Evolutionary conservation across 2,113 vertebrate species (phyloP), one percentile per base, ranked within the genome.

Genomic region (Mesoclemmys tuberculata): DNA sequence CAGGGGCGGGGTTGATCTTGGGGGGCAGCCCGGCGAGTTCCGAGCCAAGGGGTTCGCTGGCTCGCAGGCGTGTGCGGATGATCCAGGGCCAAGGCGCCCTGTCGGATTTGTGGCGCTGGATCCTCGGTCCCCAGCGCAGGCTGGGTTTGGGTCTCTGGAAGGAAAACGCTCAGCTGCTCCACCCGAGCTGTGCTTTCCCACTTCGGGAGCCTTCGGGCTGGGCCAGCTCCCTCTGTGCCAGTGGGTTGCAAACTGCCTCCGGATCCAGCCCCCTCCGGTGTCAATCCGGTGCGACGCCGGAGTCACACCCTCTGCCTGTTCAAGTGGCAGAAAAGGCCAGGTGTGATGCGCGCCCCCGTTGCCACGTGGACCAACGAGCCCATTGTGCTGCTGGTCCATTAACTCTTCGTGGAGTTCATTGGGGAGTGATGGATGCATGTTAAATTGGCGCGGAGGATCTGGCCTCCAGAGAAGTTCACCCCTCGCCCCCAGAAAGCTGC

Each of bases 1-100:
- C 82, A 95, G 93, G 95, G 96, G 8, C 61, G 92, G 84, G 68
- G 22, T 61, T 31, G 58, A 55, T 7, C 21, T 5, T 6, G 3
- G 29, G 10, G 11, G 10, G 26, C 56, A 27, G 26, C 56, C 24
- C 8, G 29, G 29, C 12, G 12, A 31, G 31, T 35, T 61, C 58
- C 14, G 61, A 64, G 2, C 12, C 52, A 55, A 27, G n/a, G 31
- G 10, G 3, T 48, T 4, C 29, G 10, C 21, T 48, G 90, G 64
- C n/a, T 71, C 68, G 8, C 22, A 16, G 13, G 84, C 29, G 13
- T 9, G 19, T 82, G 18, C 51, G 26, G 16, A 8, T 3, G 64
- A 94, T 83, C 84, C 95, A 92, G 71, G 91, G 85, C 93, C 51
- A 8, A 83, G 94, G 90, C 85, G 90, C 68, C 82, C 29, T 52